Percentiles rank a stretch among this genome's conserved stretches.
Evolutionary conservation across 2,113 vertebrate species (phyloP).

Genomic region (Bubalus kerabau): DNA sequence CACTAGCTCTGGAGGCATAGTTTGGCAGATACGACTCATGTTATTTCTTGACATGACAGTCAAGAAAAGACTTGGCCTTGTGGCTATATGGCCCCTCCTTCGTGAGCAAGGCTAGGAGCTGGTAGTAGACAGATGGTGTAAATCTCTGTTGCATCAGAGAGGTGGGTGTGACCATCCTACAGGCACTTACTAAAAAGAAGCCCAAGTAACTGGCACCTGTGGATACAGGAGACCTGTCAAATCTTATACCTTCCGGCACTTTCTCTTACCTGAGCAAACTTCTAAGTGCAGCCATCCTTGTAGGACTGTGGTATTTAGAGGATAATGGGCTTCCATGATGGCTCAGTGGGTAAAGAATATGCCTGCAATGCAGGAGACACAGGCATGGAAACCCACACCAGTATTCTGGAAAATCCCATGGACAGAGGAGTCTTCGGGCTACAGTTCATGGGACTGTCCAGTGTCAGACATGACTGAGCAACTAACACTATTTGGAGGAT

Average conservation of each 20-base stretch:
- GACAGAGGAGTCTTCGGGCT: background rate
- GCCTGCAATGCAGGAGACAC: background rate
- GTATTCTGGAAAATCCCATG: background rate
- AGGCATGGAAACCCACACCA: background rate
- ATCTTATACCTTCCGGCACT: background rate
- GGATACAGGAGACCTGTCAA: background rate
- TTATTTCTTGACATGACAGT: background rate
- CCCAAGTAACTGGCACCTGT: background rate
- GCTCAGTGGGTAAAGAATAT: background rate
- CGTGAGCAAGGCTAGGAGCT: background rate
- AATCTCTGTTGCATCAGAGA: background rate
- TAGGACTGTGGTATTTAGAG: rapidly evolving
- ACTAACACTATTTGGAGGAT: background rate
- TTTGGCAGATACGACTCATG: background rate
- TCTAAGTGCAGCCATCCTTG: background rate
- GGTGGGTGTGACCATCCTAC: background rate
- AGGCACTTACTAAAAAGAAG: background rate
- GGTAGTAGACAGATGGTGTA: background rate
- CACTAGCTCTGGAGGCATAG: background rate
- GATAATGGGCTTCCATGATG: background rate
- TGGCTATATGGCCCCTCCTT: background rate
- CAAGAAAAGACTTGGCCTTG: background rate
- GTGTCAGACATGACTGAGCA: background rate
- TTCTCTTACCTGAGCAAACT: background rate
- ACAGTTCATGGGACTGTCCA: background rate